Conservation (phyloP, 2,113 vertebrate species). For the Zosterops pallidus region DNA sequence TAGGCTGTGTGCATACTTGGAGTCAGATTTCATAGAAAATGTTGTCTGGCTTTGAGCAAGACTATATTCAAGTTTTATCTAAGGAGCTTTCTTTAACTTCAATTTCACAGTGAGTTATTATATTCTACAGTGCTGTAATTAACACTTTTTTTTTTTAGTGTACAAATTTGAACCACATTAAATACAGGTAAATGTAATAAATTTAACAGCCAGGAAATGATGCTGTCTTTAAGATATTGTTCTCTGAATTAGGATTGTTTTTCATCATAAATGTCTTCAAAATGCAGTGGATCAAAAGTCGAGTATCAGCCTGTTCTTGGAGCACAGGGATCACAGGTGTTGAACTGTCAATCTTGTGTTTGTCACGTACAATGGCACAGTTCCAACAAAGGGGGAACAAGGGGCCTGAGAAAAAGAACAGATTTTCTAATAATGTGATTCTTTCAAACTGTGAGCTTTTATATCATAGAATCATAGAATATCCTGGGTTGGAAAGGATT, state of each 20-base stretch:
- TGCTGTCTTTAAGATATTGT: neutral
- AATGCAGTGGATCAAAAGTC: neutral
- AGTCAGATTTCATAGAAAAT: neutral
- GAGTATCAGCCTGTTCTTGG: neutral
- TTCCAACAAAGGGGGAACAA: neutral
- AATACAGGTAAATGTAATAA: neutral
- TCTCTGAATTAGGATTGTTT: neutral
- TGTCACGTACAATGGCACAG: neutral
- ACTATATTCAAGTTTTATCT: neutral
- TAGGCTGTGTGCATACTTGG: neutral
- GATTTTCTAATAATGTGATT: neutral
- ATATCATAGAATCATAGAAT: neutral
- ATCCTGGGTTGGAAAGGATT: neutral
- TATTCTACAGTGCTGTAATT: conserved; percentile 3
- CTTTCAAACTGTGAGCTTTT: neutral
- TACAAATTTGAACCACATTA: neutral
- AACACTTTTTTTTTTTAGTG: neutral
- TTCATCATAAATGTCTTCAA: neutral
- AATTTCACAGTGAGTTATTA: neutral
- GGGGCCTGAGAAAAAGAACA: neutral
- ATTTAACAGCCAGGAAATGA: neutral
- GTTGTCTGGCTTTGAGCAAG: neutral
- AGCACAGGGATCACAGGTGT: neutral
- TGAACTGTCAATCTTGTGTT: neutral
- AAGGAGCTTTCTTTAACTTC: neutral